Conservation (phyloP, 2,113 vertebrate genomes). For the Rutilus rutilus region DNA sequence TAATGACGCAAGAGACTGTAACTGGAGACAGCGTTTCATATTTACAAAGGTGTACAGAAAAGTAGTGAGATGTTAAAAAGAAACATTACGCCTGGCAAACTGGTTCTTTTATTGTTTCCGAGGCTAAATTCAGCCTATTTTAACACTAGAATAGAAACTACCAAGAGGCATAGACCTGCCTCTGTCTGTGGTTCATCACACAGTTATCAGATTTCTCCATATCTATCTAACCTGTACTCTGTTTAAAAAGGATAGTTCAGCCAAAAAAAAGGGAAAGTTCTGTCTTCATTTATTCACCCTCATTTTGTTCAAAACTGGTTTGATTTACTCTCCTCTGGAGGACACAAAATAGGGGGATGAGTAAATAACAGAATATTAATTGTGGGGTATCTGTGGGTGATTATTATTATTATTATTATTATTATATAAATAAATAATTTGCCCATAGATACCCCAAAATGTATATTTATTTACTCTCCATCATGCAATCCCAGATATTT, state of each 20-base stretch:
- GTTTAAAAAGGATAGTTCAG: neutral
- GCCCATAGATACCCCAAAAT: too few relatives aligned
- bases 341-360: too few relatives aligned
- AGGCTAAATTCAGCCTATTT: neutral
- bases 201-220: neutral
- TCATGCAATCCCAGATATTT: too few relatives aligned
- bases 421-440: too few relatives aligned
- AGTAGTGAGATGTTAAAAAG: neutral
- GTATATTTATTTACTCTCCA: too few relatives aligned
- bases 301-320: neutral
- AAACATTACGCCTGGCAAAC: neutral
- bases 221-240: neutral
- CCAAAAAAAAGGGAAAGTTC: neutral
- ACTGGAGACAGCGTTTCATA: conserved; percentile 13
- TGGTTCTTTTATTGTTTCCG: neutral
- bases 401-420: too few relatives aligned
- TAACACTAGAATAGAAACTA: neutral
- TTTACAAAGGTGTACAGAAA: neutral
- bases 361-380: too few relatives aligned
- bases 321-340: neutral
- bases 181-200: neutral
- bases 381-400: too few relatives aligned
- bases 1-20: conserved; percentile 4
- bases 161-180: neutral
- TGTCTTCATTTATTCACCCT: neutral